Conservation (phyloP, 2,113 vertebrate genomes). For the Catagonus wagneri region DNA sequence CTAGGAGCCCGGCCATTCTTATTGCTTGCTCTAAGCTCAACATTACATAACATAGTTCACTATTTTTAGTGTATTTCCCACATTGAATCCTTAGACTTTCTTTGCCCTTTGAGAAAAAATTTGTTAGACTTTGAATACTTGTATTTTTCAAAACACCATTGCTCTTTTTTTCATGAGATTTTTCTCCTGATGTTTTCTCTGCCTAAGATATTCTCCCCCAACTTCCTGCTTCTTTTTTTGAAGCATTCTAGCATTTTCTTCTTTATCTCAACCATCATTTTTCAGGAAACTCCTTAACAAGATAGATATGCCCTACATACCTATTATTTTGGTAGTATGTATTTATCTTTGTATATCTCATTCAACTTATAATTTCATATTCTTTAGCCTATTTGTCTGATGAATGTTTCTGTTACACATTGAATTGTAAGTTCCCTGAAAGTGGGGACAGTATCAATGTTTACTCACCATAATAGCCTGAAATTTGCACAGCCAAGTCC, state of each 20-base stretch:
- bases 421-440: background rate
- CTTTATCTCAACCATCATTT: background rate
- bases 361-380: background rate
- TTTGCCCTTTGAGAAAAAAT: background rate
- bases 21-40: background rate
- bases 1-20: background rate
- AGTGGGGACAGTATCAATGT: background rate
- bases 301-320: background rate
- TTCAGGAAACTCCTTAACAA: background rate
- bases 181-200: background rate
- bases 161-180: background rate
- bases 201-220: background rate
- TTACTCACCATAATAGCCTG: background rate
- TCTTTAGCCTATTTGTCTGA: background rate
- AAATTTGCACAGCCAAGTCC: background rate
- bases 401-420: background rate
- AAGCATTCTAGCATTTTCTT: background rate
- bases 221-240: background rate
- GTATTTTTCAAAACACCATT: background rate
- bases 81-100: background rate
- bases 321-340: background rate
- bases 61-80: background rate
- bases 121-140: background rate
- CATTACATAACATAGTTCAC: background rate
- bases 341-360: background rate